Base-by-base conservation (phyloP, 2,888 invertebrate species). In the Macaria liturata region DNA sequence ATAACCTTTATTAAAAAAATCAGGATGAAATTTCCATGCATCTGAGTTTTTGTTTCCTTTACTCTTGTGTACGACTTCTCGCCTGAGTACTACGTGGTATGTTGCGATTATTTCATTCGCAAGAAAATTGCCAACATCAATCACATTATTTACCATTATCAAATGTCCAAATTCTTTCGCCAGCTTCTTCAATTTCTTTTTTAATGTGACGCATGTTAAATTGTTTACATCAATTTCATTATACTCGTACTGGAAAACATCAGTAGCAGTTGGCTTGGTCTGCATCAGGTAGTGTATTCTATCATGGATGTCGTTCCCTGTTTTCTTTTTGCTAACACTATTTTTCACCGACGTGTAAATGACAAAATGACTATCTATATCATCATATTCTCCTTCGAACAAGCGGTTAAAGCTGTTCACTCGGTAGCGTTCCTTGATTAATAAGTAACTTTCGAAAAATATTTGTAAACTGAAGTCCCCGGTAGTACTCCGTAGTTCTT, bases 381-480 rank as follows among this genome's bases (percentile, higher is more conserved):
- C 61, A 9, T 61, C 62, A 56, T 68, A 72, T 32, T 67, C 59
- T n/a, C 69, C 74, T 32, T 69, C 59, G 9, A 78, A 78, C 67
- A 78, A 69, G 6, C 68, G 62, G 49, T 75, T 64, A 49, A 64
- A 51, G 32, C 60, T 59, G 4, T 65, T 68, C 0, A 62, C 55
- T 46, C 50, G 49, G 54, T 78, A 75, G 32, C 61, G 73, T 0
- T 71, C 64, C 51, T 67, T 76, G 34, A 78, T 75, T 62, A 62
- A 71, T 42, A 76, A 45, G 47, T 72, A 78, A 46, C 78, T 78
- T 3, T 74, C 72, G 56, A 67, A 76, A 59, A 78, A 78, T 62
- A 72, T 76, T 0, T 59, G 55, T 9, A 78, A 62, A 46, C 72
- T 65, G 49, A 72, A 73, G 42, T 72, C 69, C 31, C 72, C 72